Conservation (phyloP, 92 coral and sea anemone species). For the Siderastrea siderea region DNA sequence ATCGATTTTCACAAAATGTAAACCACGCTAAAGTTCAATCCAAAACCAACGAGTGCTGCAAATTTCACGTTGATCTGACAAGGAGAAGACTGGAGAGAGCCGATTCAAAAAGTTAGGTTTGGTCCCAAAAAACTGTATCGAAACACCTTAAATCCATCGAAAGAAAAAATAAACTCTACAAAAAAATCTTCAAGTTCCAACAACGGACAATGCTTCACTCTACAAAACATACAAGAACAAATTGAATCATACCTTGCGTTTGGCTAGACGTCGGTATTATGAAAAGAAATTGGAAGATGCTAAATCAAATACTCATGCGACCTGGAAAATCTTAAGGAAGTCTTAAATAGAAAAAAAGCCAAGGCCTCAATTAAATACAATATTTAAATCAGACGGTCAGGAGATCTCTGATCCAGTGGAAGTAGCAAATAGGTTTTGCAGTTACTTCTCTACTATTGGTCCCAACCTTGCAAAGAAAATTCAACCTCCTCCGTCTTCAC, state of each 20-base stretch:
- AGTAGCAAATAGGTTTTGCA: constrained; percentile 40
- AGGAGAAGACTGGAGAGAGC: too few relatives aligned
- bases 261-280: constrained; percentile 18
- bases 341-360: too few relatives aligned
- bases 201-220: not conserved
- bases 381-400: too few relatives aligned
- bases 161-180: constrained; percentile 25
- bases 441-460: constrained; percentile 39
- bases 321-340: too few relatives aligned
- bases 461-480: constrained; percentile 36
- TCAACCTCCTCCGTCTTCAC: constrained; percentile 13
- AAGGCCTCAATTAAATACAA: too few relatives aligned
- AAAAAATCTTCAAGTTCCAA: constrained; percentile 1
- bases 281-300: constrained; percentile 18
- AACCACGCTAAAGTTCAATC: too few relatives aligned
- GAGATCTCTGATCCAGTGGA: not conserved
- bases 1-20: too few relatives aligned
- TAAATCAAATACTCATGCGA: not conserved
- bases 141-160: constrained; percentile 9
- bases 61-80: too few relatives aligned
- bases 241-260: not conserved
- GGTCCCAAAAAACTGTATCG: too few relatives aligned
- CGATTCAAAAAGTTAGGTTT: too few relatives aligned
- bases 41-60: too few relatives aligned
- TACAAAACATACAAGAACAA: constrained; percentile 19